Base-by-base conservation (phyloP, 1,140 invertebrate genomes). In the Panagrolaimus sp. region DNA sequence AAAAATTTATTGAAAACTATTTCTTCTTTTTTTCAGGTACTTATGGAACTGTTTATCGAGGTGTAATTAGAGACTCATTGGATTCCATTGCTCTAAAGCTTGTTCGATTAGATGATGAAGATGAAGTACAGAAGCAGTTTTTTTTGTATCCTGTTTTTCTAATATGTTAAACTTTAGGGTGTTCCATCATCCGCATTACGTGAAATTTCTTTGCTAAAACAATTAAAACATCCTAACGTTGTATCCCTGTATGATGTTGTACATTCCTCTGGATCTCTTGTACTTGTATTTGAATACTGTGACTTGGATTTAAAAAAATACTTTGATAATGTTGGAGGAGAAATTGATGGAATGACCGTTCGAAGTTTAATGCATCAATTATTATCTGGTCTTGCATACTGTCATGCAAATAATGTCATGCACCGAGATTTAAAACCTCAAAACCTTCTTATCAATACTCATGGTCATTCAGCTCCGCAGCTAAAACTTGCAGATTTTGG, bases 271-370 rank as follows among this genome's bases (percentile, higher is more conserved):
- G 96, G 95, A 83, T 98, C 98, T 84, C 87, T 99, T 20, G 98
- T 93, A 14, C 85, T 99, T 65, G 96, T 99, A 1, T 98, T 98
- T 86, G 96, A 99, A 85, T 96, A 98, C 84, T 99, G 96, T 84
- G 96, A 99, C 85, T 94, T 98, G 85, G 96, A 99, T 86, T 86
- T 99, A 42, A 98, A 98, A 84, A 99, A 99, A 83, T 99, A 98
- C 83, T 99, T 99, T 85, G 96, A 99, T 84, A 95, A 92, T 83
- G 87, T 96, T 38, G 97, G 97, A 87, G 95, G 95, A 48, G 93
- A 98, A 86, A 98, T 99, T 79, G 93, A 97, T 86, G 87, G 91
- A 66, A 92, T 96, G 78, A 51, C 63, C 8, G 79, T 81, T 31
- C 67, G 71, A 20, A 80, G 84, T 67, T 87, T 84, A 73, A 90